A percentile compares a stretch with the other conserved stretches of the same genome.
phyloP scores from a whole-genome alignment of 64 coral and sea anemone species.

The Stichodactyla helianthus region DNA sequence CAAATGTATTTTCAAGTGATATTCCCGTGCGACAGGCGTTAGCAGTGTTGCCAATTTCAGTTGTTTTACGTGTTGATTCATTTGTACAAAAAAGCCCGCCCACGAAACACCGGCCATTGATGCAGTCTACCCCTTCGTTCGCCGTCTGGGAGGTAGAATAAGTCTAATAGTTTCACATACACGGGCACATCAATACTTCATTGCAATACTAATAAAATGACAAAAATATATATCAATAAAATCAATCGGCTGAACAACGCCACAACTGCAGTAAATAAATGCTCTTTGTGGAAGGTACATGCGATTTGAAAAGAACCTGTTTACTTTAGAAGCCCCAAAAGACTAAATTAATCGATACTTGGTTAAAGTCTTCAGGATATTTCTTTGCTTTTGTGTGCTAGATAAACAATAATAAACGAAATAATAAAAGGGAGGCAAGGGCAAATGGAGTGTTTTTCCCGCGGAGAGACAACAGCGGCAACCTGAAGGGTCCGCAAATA shows the following conservation, averaged over 20 bases:
- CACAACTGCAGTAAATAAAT: constrained; percentile 57
- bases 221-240: constrained; percentile 64
- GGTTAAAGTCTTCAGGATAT: constrained; percentile 66
- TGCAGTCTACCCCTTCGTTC: not conserved
- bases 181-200: not conserved
- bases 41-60: constrained; percentile 11
- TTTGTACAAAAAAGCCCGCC: constrained; percentile 21
- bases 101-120: not conserved
- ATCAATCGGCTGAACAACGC: constrained; percentile 50
- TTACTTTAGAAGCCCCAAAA: constrained; percentile 60
- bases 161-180: not conserved
- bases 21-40: constrained; percentile 1
- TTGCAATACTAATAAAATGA: constrained; percentile 72
- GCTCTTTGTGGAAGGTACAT: constrained; percentile 58
- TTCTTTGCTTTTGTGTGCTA: constrained; percentile 84
- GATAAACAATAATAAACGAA: constrained; percentile 65
- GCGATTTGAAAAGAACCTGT: constrained; percentile 51
- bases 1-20: constrained; percentile 27
- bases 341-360: constrained; percentile 88
- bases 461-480: constrained; percentile 21
- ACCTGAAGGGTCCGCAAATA: constrained; percentile 15
- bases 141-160: not conserved
- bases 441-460: constrained; percentile 1
- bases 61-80: not conserved
- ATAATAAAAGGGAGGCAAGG: constrained; percentile 37